Evolutionary conservation across 2,888 invertebrate species (phyloP), one percentile per base, ranked within the genome.

Genomic region (Drosophila atroscutellata): DNA sequence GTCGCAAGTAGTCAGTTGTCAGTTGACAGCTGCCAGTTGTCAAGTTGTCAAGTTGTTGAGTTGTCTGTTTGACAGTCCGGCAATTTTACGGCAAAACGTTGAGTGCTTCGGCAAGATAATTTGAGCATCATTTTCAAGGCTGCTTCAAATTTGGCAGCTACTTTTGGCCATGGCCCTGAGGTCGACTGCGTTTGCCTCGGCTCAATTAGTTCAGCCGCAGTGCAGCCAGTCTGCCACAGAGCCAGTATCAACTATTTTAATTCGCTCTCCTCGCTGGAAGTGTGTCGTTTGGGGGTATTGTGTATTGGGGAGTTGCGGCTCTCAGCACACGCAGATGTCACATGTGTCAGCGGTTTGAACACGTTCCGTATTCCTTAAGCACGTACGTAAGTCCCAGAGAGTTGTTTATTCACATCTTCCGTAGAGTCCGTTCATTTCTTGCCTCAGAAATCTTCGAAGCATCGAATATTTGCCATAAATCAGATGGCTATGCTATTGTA

Each of bases 61-160:
- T 37, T 65, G 77, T 62, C 78, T 62, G 54, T 67, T 73, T 64
- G 79, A 37, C 73, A 67, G 24, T 45, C 58, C 49, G 71, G 37
- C 77, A 77, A 37, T 58, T 52, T 54, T 24, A 64, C 59, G 39
- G 34, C 30, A 47, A 39, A 58, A 58, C 58, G 28, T 55, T 65
- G 73, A 65, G 65, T 55, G 50, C 50, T 47, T 57, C 54, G 62
- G 50, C 67, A 50, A 51, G 36, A 30, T 50, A 39, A 68, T 68
- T 70, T 56, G 30, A 47, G 60, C 69, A 60, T 60, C 6, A 59
- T 59, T 54, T 61, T 50, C 54, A 36, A 73, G 60, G 45, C 30
- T 45, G 47, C 42, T 55, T 61, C 37, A 60, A 61, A 49, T 59
- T 62, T 45, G 60, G 30, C 52, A 39, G 49, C 42, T 30, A 45